A percentile compares a stretch with the other conserved stretches of the same genome.
These are phyloP conservation scores for Anniella stebbinsi DNA, from an alignment of 2,797 vertebrate genomes.

Conservation along the genomic window DNA sequence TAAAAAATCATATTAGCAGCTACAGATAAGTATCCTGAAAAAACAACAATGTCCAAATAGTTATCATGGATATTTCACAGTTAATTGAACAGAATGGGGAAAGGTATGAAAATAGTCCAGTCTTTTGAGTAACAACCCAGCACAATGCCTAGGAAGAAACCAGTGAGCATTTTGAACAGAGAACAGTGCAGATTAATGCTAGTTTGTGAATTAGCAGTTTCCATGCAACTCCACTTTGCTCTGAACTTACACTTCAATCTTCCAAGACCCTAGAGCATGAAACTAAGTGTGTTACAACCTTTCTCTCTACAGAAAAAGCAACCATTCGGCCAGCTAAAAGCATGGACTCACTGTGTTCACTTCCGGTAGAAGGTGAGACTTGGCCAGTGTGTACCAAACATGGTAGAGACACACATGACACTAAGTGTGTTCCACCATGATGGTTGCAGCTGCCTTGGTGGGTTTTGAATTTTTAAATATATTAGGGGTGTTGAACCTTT, in stretches of 20 bases:
- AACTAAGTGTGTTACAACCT: conserved; percentile 59
- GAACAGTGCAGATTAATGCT: not conserved
- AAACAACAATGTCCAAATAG: not conserved
- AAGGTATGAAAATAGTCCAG: not conserved
- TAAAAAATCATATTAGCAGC: not conserved
- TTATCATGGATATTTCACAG: not conserved
- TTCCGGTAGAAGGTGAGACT: conserved; percentile 90
- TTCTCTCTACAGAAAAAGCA: conserved; percentile 87
- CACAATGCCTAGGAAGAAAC: not conserved
- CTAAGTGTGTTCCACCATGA: rapidly evolving
- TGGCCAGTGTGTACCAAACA: not conserved
- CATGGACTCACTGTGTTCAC: conserved; percentile 96
- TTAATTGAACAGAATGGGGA: not conserved
- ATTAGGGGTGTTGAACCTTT: not conserved
- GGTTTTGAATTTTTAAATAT: not conserved
- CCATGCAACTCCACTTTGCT: not conserved
- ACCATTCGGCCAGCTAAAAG: conserved; percentile 95
- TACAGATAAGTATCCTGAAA: not conserved
- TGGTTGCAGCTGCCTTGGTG: not conserved
- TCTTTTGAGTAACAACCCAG: not conserved
- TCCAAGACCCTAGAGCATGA: conserved; percentile 15
- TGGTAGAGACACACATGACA: too few species aligned
- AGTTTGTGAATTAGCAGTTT: not conserved
- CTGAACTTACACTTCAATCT: conserved; percentile 23
- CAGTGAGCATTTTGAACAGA: not conserved